Base-by-base conservation (phyloP, 2,113 vertebrate species). In the Mesoclemmys tuberculata region DNA sequence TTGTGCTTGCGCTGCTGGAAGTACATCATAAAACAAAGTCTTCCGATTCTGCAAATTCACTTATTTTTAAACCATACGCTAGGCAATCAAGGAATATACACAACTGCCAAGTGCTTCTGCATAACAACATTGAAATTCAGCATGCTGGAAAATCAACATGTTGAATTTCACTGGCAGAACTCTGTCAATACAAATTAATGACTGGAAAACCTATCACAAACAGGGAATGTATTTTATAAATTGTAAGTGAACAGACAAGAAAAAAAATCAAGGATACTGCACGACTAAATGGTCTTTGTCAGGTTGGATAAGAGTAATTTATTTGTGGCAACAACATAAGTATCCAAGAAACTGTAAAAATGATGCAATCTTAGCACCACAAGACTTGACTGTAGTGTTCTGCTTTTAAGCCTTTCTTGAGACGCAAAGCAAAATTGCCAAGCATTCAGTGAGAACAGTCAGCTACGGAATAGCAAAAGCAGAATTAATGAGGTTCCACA, bases 31-130 rank as follows among this genome's bases (percentile, higher is more conserved):
- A 74, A 56, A 81, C n/a, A 29, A 68, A 49, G 38, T 64, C 52
- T 2, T 24, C 82, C 24, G 49, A 0, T 89, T 94, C 84, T 75
- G 58, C 41, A 92, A 49, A 90, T 35, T 14, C 54, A 31, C 44
- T 49, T 29, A 83, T 85, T 81, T 95, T 88, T 64, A 41, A 82
- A 64, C 84, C 93, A 78, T 58, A n/a, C 97, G 91, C 75, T 38
- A 3, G 0, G 44, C 18, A 55, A 38, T 24, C 71, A 79, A 74
- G 85, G 86, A 79, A 46, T 12, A 82, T 74, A 82, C 56, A 88
- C 84, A 86, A 86, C 49, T 80, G 49, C 80, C 94, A 78, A 0
- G 0, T 49, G 81, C 84, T 87, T 87, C 83, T 93, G 58, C 90
- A 89, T 52, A 95, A 64, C 90, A 90, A 41, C 26, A 91, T 86